These are phyloP conservation scores for Hypomesus transpacificus DNA, from an alignment of 2,113 vertebrate genomes.

Conservation along the genomic window DNA sequence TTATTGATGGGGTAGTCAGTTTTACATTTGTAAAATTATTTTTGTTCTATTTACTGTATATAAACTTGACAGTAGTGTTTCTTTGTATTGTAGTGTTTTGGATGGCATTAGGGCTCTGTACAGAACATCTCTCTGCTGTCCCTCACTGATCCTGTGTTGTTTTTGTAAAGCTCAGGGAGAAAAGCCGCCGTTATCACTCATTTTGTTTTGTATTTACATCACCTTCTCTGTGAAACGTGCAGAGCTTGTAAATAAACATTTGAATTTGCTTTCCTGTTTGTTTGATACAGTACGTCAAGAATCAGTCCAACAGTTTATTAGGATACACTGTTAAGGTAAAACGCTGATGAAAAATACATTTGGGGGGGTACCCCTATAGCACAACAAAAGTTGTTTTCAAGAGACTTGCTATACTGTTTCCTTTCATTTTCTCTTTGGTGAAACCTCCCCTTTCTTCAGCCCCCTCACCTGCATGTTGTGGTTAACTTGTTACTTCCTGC, in stretches of 20 bases:
- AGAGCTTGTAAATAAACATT: conserved; percentile 78
- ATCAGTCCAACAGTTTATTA: not conserved
- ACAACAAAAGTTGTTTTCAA: conserved; percentile 29
- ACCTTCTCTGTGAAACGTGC: conserved; percentile 58
- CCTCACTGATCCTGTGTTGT: conserved; percentile 56
- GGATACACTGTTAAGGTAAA: not conserved
- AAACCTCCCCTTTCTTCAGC: conserved; percentile 8
- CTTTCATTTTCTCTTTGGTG: conserved; percentile 45
- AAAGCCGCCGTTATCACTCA: conserved; percentile 57
- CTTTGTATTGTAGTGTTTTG: conserved; percentile 33
- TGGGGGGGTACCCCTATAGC: not conserved
- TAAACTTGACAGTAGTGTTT: conserved; percentile 33
- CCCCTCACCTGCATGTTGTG: conserved; percentile 42
- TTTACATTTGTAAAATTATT: conserved; percentile 10
- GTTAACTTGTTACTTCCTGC: conserved; percentile 61
- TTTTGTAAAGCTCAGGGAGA: conserved; percentile 78
- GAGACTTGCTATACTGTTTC: conserved; percentile 25
- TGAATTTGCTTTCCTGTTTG: conserved; percentile 59
- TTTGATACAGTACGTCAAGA: not conserved
- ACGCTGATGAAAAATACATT: not conserved
- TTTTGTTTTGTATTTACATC: conserved; percentile 56
- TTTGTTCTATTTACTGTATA: conserved; percentile 32
- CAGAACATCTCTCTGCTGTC: conserved; percentile 49
- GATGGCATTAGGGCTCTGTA: conserved; percentile 63
- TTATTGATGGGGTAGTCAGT: conserved; percentile 19